Percentiles rank a stretch among this genome's conserved stretches.
phyloP scores from a whole-genome alignment of 2,888 invertebrate species.

The Leptogaster cylindrica region DNA sequence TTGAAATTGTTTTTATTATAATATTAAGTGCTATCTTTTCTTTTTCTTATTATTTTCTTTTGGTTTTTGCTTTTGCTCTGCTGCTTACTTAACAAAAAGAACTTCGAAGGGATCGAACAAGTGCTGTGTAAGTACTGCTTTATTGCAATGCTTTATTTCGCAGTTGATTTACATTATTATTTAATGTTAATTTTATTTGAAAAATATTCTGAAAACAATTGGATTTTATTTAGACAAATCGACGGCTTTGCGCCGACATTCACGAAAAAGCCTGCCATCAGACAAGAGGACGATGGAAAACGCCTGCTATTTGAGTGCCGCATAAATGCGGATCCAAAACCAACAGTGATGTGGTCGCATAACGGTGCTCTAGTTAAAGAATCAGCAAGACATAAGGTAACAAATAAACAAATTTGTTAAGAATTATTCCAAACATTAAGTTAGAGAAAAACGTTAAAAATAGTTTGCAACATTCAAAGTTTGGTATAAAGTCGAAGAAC shows the following conservation, averaged over 20 bases:
- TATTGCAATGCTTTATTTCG: not conserved
- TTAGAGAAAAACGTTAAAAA: not conserved
- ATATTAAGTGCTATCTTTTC: slow-evolving; percentile 17
- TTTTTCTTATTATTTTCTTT: slow-evolving; percentile 22
- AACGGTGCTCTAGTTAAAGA: slow-evolving; percentile 82
- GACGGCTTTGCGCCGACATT: slow-evolving; percentile 98
- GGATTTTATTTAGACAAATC: slow-evolving; percentile 77
- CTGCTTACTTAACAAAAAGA: slow-evolving; percentile 27
- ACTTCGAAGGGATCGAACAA: not conserved
- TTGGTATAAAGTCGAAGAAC: too few relatives aligned
- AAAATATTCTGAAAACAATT: not conserved
- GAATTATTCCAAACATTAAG: slow-evolving; percentile 1
- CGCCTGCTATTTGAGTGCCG: slow-evolving; percentile 92
- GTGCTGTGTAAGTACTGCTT: slow-evolving; percentile 18
- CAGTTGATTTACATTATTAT: not conserved
- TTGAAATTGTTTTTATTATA: too few relatives aligned
- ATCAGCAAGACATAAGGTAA: slow-evolving; percentile 85
- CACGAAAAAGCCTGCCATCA: slow-evolving; percentile 95
- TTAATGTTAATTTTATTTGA: slow-evolving; percentile 3
- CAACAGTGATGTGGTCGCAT: slow-evolving; percentile 89
- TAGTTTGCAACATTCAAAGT: too few relatives aligned
- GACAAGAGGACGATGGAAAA: slow-evolving; percentile 96
- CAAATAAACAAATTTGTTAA: not conserved
- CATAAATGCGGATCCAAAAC: slow-evolving; percentile 91
- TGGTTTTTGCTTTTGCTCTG: slow-evolving; percentile 17